phyloP scores from a whole-genome alignment of 2,113 vertebrate species.

The Arvicanthis niloticus region DNA sequence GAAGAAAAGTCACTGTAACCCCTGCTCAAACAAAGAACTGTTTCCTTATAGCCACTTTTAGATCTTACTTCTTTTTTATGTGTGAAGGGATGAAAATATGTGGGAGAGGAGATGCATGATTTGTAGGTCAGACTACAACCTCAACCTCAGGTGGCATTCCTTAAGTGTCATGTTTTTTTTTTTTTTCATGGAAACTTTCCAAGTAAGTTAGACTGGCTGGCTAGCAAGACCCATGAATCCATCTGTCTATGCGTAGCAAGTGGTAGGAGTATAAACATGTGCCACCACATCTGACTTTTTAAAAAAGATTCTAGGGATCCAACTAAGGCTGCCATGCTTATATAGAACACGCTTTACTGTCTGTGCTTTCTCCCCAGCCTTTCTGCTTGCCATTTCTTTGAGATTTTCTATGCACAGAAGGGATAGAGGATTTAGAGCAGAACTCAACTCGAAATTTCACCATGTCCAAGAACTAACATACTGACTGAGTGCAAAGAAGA shows the following conservation, averaged over 20 bases:
- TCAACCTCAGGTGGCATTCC: background rate
- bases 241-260: no score
- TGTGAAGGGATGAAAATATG: background rate
- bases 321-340: background rate
- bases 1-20: background rate
- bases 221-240: background rate
- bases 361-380: no score
- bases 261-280: background rate
- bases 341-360: no score
- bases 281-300: background rate
- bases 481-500: background rate
- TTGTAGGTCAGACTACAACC: background rate
- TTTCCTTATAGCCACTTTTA: background rate
- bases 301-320: background rate
- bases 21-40: background rate
- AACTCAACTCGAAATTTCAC: background rate
- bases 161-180: no score
- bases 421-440: background rate
- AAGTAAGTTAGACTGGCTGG: background rate
- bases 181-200: background rate
- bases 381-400: background rate
- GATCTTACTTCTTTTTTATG: background rate
- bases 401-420: slow-evolving; percentile 16
- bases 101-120: background rate
- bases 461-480: background rate